Evolutionary conservation across 2,113 vertebrate species (phyloP), one percentile per base, ranked within the genome.

Genomic region (Colossoma macropomum): DNA sequence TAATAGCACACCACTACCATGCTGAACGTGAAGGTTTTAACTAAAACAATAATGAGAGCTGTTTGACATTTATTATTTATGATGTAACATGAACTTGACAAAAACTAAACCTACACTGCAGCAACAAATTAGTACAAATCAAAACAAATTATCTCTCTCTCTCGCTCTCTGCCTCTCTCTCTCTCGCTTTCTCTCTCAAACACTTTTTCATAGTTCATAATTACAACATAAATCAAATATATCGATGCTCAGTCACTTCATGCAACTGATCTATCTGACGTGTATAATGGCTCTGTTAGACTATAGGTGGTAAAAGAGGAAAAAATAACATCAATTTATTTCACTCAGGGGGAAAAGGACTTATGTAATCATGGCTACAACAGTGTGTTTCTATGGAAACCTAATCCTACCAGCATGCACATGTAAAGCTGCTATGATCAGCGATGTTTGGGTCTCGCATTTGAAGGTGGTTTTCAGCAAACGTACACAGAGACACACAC

Each of bases 381-480:
- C 77, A 34, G 76, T 70, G 52, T 48, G 81, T 84, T 84, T 75
- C 60, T 75, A 79, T 84, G 76, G 70, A 84, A 74, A 84, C 82
- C 82, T 79, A 79, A 69, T 48, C 69, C 50, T 56, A 79, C 45
- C 70, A 84, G 34, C 48, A 41, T 84, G 62, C 54, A 79, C 66
- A 78, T 79, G 69, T 52, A 79, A 82, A 82, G 72, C 80, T 76
- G 80, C 62, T 59, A 66, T 34, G 48, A 82, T 82, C 50, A 82
- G 80, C n/a, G 28, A 75, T 74, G 80, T 69, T 34, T 59, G 63
- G 9, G 54, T 68, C n/a, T 76, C 27, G n/a, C 21, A 32, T 59
- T 59, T 76, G 7, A 68, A 59, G 73, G 63, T 76, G 30, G 8
- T 28, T 60, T 73, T 62, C 38, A 48, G 41, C 34, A 48, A 72